Conservation (phyloP, 1,140 invertebrate species). For the Nasonia longicornis region DNA sequence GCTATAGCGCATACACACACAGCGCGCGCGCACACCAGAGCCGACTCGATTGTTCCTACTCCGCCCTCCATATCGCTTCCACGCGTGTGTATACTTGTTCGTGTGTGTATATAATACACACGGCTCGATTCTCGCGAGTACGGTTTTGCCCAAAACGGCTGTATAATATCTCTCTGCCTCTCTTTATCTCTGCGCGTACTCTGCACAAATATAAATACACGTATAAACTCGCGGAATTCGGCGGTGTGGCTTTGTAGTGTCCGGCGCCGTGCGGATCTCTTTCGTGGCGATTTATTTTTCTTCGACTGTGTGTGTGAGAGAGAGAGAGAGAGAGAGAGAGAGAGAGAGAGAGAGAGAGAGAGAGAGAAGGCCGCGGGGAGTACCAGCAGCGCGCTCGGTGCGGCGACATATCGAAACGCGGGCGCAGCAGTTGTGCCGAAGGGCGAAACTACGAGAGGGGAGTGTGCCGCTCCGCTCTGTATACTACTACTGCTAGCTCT, state of each 20-base stretch:
- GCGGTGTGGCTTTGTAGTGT: no score
- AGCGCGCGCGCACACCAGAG: not conserved
- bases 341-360: not conserved
- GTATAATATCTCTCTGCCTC: not conserved
- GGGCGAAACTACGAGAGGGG: slow-evolving; percentile 4
- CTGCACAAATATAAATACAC: no score
- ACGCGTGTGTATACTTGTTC: not conserved
- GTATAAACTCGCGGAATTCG: no score
- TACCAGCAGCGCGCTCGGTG: slow-evolving; percentile 27
- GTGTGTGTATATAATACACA: not conserved
- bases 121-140: not conserved
- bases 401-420: slow-evolving; percentile 51
- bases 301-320: not conserved
- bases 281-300: not conserved
- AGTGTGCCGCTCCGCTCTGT: not conserved
- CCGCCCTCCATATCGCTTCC: not conserved
- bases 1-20: not conserved
- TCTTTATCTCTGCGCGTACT: no score
- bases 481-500: not conserved
- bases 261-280: no score
- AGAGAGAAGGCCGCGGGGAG: no score
- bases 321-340: no score
- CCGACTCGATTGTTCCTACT: slow-evolving; percentile 9
- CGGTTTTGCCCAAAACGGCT: not conserved
- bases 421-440: slow-evolving; percentile 56